A percentile compares a stretch with the other conserved stretches of the same genome.
Evolutionary conservation across 1,140 invertebrate genomes (phyloP).

Genomic region (Pogonus chalceus): DNA sequence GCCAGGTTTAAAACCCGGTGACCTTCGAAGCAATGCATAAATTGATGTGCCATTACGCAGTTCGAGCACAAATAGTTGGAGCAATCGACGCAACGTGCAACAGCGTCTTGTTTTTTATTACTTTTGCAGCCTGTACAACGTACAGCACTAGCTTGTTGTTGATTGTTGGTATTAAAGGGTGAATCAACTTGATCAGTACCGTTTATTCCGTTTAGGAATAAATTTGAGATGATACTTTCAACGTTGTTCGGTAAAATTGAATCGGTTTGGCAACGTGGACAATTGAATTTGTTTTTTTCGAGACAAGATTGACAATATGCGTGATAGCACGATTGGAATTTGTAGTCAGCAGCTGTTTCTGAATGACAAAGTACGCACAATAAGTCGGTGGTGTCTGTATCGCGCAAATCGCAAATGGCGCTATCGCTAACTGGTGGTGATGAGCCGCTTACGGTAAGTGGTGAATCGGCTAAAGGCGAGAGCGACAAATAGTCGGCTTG

Average conservation of each 20-base stretch:
- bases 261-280: constrained; percentile 69
- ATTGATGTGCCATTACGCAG: constrained; percentile 96
- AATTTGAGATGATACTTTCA: constrained; percentile 53
- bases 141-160: constrained; percentile 41
- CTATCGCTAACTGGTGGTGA: constrained; percentile 71
- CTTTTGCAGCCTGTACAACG: constrained; percentile 82
- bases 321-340: constrained; percentile 72
- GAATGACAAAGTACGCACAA: constrained; percentile 77
- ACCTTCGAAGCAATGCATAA: constrained; percentile 97
- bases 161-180: constrained; percentile 30
- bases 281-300: constrained; percentile 73
- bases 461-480: constrained; percentile 54
- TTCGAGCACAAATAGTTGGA: constrained; percentile 90
- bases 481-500: constrained; percentile 47
- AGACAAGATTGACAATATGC: constrained; percentile 72
- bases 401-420: constrained; percentile 59
- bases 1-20: constrained; percentile 76
- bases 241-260: constrained; percentile 50
- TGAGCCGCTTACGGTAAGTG: constrained; percentile 68
- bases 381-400: constrained; percentile 41
- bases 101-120: constrained; percentile 65
- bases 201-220: constrained; percentile 49
- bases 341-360: constrained; percentile 54
- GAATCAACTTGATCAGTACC: constrained; percentile 37
- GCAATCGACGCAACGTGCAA: constrained; percentile 89